Evolutionary conservation across 2,113 vertebrate species (phyloP).

Genomic region (Odontesthes bonariensis): DNA sequence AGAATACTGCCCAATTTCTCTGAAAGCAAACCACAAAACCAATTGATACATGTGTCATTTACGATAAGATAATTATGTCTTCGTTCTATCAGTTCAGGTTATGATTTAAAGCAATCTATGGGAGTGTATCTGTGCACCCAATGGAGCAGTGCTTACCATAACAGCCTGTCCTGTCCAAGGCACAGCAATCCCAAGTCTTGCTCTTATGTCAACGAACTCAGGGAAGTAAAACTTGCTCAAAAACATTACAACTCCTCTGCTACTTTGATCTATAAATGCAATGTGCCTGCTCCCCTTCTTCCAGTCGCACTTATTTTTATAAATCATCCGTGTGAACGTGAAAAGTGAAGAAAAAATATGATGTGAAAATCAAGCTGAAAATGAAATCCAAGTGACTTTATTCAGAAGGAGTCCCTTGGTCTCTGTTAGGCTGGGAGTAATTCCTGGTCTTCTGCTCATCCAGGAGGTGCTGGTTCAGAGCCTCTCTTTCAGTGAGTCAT

Average conservation of each 20-base stretch:
- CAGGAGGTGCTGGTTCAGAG: slow-evolving; percentile 50
- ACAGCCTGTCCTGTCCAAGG: slow-evolving; percentile 46
- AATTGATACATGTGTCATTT: not conserved
- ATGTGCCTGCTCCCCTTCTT: slow-evolving; percentile 61
- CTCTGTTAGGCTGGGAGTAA: slow-evolving; percentile 36
- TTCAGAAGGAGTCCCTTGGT: slow-evolving; percentile 36
- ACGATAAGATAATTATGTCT: slow-evolving; percentile 19
- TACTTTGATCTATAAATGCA: slow-evolving; percentile 77
- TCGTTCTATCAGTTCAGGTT: slow-evolving; percentile 10
- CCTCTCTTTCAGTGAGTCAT: slow-evolving; percentile 59
- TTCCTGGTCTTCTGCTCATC: slow-evolving; percentile 52
- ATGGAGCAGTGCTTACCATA: slow-evolving; percentile 18
- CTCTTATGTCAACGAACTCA: slow-evolving; percentile 68
- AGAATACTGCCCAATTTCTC: not conserved
- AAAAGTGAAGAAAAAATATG: slow-evolving; percentile 37
- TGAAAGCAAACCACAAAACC: not conserved
- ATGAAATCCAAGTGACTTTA: slow-evolving; percentile 53
- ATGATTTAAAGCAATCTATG: slow-evolving; percentile 9
- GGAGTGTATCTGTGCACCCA: slow-evolving; percentile 9
- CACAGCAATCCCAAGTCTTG: slow-evolving; percentile 59
- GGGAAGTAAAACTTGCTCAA: slow-evolving; percentile 65
- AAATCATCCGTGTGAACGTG: slow-evolving; percentile 51
- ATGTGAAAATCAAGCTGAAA: slow-evolving; percentile 52
- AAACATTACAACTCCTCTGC: slow-evolving; percentile 64
- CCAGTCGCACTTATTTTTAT: slow-evolving; percentile 66